Conservation (phyloP, 2,797 vertebrate genomes). For the Karalla daura region DNA sequence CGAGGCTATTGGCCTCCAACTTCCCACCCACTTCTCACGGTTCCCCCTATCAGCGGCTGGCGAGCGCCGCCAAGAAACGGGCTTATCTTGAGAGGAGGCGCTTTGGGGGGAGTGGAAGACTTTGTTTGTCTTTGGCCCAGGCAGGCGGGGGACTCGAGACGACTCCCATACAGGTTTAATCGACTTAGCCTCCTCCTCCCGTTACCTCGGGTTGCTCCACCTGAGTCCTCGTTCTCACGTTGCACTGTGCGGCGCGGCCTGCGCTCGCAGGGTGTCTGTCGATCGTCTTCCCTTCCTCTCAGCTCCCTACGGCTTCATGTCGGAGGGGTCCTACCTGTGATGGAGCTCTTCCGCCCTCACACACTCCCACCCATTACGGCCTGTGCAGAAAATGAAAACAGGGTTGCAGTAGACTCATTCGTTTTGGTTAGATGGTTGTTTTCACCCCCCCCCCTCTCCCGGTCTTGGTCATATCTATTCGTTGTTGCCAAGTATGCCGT, state of each 20-base stretch:
- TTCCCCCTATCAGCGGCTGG: slow-evolving; percentile 48
- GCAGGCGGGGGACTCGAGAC: slow-evolving; percentile 23
- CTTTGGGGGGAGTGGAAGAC: slow-evolving; percentile 37
- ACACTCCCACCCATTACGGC: slow-evolving; percentile 3
- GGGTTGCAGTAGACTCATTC: slow-evolving; percentile 19
- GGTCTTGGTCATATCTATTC: no score
- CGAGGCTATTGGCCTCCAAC: slow-evolving; percentile 44
- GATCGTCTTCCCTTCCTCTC: slow-evolving; percentile 31
- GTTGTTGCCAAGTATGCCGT: slow-evolving; percentile 9
- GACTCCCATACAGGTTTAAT: slow-evolving; percentile 42
- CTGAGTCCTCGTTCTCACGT: slow-evolving; percentile 42
- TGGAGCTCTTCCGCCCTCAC: slow-evolving; percentile 18
- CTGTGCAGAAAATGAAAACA: slow-evolving; percentile 25
- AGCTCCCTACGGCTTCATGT: slow-evolving; percentile 23
- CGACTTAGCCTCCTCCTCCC: slow-evolving; percentile 36
- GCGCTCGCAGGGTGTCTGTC: slow-evolving; percentile 35
- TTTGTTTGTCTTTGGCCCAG: slow-evolving; percentile 58
- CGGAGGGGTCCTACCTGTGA: slow-evolving; percentile 4
- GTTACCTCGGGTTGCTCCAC: slow-evolving; percentile 53
- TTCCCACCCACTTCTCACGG: slow-evolving; percentile 42
- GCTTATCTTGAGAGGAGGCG: slow-evolving; percentile 62
- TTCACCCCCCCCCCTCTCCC: no score
- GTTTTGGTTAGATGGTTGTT: slow-evolving; percentile 22
- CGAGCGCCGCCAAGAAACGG: slow-evolving; percentile 51
- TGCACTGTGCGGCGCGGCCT: slow-evolving; percentile 33